A percentile compares a stretch with the other conserved stretches of the same genome.
Evolutionary conservation across 2,888 invertebrate genomes (phyloP).

Genomic region (Eueremaeus valkanovi): DNA sequence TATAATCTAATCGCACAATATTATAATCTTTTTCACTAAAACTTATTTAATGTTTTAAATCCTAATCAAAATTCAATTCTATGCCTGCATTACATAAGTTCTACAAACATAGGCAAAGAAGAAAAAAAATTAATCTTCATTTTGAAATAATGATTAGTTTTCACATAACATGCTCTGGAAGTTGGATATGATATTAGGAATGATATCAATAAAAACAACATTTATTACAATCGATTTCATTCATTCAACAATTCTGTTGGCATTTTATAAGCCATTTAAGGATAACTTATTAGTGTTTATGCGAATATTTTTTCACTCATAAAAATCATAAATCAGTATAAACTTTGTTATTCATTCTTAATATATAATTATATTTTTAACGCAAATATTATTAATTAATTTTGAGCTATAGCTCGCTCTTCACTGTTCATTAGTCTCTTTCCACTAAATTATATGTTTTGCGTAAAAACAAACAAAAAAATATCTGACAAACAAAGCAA

Average conservation of each 20-base stretch:
- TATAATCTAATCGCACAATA: background rate
- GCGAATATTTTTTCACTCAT: background rate
- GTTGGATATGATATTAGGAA: background rate
- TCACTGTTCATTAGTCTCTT: background rate
- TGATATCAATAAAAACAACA: background rate
- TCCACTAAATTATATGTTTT: background rate
- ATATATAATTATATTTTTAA: conserved; percentile 26
- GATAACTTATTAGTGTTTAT: background rate
- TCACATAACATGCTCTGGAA: background rate
- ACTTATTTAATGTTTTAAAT: background rate
- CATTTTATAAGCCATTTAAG: background rate
- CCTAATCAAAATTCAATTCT: background rate
- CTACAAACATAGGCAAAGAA: background rate
- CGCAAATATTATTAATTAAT: conserved; percentile 10
- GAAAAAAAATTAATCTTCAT: background rate
- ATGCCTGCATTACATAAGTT: background rate
- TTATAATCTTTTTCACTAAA: background rate
- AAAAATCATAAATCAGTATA: background rate
- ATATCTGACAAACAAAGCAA: too few relatives aligned
- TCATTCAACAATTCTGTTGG: background rate
- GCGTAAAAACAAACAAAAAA: background rate
- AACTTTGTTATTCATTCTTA: background rate
- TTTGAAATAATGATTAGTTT: conserved; percentile 2
- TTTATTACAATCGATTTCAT: background rate
- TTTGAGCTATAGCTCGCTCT: background rate